Conservation (phyloP, 2,113 vertebrate genomes). For the Myxocyprinus asiaticus region DNA sequence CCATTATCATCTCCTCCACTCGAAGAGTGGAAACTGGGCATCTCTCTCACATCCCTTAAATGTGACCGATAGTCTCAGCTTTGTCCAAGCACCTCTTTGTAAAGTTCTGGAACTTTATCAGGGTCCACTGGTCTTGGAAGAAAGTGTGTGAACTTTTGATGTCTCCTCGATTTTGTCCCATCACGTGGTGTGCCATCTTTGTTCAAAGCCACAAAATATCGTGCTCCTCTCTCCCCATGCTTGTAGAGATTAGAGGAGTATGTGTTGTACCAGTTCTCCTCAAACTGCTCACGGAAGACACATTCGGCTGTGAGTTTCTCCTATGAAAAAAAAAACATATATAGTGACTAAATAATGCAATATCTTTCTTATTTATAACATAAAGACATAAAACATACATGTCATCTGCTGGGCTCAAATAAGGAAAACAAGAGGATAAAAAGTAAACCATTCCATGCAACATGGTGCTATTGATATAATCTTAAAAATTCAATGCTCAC, state of each 20-base stretch:
- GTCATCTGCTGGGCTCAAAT: slow-evolving; percentile 26
- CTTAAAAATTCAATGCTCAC: neutral
- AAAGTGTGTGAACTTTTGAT: slow-evolving; percentile 98
- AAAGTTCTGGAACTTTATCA: slow-evolving; percentile 91
- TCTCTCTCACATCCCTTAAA: neutral
- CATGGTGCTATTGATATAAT: neutral
- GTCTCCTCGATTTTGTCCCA: slow-evolving; percentile 91
- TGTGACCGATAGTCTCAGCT: slow-evolving; percentile 41
- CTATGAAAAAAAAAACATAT: slow-evolving; percentile 63
- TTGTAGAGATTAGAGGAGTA: slow-evolving; percentile 97
- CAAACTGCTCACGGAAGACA: slow-evolving; percentile 97
- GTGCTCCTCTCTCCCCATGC: slow-evolving; percentile 88
- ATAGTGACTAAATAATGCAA: neutral
- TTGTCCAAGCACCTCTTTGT: slow-evolving; percentile 89
- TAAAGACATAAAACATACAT: neutral
- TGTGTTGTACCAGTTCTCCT: slow-evolving; percentile 99
- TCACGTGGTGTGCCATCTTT: slow-evolving; percentile 94
- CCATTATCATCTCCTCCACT: neutral
- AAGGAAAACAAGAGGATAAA: neutral
- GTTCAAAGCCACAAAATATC: slow-evolving; percentile 95
- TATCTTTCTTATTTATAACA: no score
- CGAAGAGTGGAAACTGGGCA: no score
- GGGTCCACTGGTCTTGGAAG: slow-evolving; percentile 95
- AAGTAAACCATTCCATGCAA: neutral
- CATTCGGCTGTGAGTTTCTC: slow-evolving; percentile 93